phyloP scores from a whole-genome alignment of 2,113 vertebrate species.

The Halichoeres trimaculatus region DNA sequence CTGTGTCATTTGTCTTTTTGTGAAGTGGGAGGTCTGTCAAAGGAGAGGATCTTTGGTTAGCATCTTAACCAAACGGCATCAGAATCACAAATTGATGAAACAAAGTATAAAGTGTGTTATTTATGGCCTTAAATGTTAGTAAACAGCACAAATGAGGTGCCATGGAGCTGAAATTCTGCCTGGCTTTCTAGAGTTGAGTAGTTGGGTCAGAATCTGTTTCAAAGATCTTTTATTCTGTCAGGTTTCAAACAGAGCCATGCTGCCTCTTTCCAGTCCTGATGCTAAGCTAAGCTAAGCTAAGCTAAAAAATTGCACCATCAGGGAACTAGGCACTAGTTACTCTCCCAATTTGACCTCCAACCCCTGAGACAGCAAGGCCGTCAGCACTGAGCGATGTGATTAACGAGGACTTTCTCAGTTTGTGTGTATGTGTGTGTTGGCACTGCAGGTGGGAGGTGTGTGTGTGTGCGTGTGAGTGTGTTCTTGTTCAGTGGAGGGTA shows the following conservation, averaged over 20 bases:
- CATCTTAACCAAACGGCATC: too few species aligned
- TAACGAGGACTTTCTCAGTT: slow-evolving; percentile 18
- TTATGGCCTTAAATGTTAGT: too few species aligned
- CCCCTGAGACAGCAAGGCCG: slow-evolving; percentile 14
- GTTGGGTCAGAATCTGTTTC: too few species aligned
- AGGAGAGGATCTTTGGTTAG: too few species aligned
- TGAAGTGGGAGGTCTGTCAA: too few species aligned
- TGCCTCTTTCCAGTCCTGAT: not conserved
- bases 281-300: not conserved
- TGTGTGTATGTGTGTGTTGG: slow-evolving; percentile 10
- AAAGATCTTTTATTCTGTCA: too few species aligned
- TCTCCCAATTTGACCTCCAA: slow-evolving; percentile 15
- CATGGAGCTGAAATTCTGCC: too few species aligned
- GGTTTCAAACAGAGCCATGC: too few species aligned
- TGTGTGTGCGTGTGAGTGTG: slow-evolving; percentile 25
- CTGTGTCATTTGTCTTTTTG: not conserved
- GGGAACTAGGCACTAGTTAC: not conserved
- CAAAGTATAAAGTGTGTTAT: too few species aligned
- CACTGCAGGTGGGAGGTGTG: slow-evolving; percentile 24
- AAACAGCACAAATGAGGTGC: too few species aligned
- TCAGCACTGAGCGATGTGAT: slow-evolving; percentile 24
- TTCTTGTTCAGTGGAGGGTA: slow-evolving; percentile 25
- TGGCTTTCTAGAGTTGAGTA: too few species aligned
- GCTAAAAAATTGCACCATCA: not conserved
- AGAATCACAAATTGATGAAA: too few species aligned